Conservation (phyloP, 2,888 invertebrate species). For the Plagodis pulveraria region DNA sequence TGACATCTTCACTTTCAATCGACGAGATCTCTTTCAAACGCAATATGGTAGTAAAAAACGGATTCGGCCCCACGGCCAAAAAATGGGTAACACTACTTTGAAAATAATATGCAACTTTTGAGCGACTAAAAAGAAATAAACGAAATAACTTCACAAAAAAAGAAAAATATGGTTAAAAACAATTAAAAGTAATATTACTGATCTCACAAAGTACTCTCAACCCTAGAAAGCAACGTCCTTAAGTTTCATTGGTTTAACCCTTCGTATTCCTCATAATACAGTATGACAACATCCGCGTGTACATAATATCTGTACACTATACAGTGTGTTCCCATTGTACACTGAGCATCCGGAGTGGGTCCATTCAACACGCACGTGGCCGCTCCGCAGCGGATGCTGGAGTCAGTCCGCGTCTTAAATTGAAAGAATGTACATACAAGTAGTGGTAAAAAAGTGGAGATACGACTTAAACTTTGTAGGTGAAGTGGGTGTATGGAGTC, state of each 20-base stretch:
- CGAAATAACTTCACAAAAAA: too few relatives aligned
- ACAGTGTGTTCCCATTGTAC: constrained; percentile 52
- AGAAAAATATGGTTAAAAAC: too few relatives aligned
- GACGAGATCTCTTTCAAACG: too few relatives aligned
- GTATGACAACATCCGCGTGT: constrained; percentile 39
- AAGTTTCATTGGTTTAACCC: constrained; percentile 13
- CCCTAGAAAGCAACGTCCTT: not conserved
- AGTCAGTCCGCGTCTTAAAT: constrained; percentile 31
- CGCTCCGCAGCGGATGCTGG: constrained; percentile 64
- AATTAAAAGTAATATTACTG: too few relatives aligned
- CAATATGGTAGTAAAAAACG: too few relatives aligned
- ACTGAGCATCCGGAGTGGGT: constrained; percentile 67
- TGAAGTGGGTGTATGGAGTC: not conserved
- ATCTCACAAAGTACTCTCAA: not conserved
- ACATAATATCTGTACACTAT: constrained; percentile 45
- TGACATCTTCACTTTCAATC: too few relatives aligned
- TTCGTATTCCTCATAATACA: constrained; percentile 23
- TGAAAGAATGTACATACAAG: constrained; percentile 12
- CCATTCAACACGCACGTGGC: constrained; percentile 78
- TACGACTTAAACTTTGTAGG: not conserved
- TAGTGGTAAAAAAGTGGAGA: constrained; percentile 2
- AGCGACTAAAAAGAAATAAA: too few relatives aligned
- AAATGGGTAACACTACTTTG: too few relatives aligned
- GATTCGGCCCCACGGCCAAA: too few relatives aligned
- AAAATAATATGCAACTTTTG: too few relatives aligned